Conservation (phyloP, 2,888 invertebrate species). For the Lydus trimaculatus region DNA sequence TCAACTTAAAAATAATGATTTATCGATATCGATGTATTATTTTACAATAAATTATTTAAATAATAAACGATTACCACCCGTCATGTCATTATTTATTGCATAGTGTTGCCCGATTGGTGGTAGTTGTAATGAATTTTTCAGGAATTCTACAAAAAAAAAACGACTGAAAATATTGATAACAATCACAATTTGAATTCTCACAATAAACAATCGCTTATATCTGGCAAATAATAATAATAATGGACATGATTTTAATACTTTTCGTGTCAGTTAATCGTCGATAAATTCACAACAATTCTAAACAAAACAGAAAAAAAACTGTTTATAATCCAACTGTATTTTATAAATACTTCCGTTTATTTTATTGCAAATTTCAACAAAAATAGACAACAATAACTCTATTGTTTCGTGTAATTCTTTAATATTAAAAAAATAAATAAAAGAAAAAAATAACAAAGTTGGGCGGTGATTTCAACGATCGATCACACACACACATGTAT, state of each 20-base stretch:
- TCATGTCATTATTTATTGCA: background rate
- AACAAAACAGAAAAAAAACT: background rate
- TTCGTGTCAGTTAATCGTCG: constrained; percentile 2
- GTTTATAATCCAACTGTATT: background rate
- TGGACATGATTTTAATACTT: background rate
- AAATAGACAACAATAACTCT: background rate
- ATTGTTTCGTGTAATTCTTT: background rate
- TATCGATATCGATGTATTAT: background rate
- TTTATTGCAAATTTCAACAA: background rate
- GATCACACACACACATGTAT: constrained; percentile 21
- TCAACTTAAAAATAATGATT: background rate
- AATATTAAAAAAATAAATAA: background rate
- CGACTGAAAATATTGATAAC: background rate
- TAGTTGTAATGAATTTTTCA: background rate
- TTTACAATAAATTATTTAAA: background rate
- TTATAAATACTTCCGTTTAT: background rate
- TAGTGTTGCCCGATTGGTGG: background rate
- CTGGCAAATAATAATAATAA: background rate
- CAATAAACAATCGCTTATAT: background rate
- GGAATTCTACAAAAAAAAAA: background rate
- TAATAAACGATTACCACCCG: background rate
- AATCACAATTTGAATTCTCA: background rate
- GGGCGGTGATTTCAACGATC: constrained; percentile 25
- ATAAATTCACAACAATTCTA: background rate
- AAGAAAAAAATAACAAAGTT: constrained; percentile 1